These are phyloP conservation scores for Shargacucullia verbasci DNA, from an alignment of 2,888 invertebrate species.

Conservation along the genomic window DNA sequence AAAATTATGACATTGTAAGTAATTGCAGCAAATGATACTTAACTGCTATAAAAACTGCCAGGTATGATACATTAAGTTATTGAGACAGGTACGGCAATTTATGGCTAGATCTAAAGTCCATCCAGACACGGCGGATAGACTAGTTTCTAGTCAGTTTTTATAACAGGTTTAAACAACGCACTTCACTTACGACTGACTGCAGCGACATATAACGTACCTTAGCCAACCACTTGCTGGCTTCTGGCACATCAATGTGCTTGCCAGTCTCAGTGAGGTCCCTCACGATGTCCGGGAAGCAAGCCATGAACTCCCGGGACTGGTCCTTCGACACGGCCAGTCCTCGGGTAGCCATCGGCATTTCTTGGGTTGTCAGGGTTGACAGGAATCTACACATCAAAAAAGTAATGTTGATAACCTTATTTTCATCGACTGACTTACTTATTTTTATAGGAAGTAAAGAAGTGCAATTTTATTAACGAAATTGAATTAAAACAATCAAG, in stretches of 20 bases:
- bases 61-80: conserved; percentile 10
- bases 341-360: conserved; percentile 89
- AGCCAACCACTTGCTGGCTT: conserved; percentile 94
- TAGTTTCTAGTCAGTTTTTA: conserved; percentile 57
- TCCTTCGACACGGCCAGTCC: conserved; percentile 92
- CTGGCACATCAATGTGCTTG: conserved; percentile 93
- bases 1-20: background rate
- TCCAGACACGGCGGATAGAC: conserved; percentile 40
- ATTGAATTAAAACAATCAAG: background rate
- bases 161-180: conserved; percentile 54
- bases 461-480: background rate
- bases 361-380: conserved; percentile 90
- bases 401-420: conserved; percentile 46
- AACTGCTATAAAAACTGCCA: conserved; percentile 45
- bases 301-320: conserved; percentile 96
- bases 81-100: conserved; percentile 21
- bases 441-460: conserved; percentile 13
- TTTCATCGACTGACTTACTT: conserved; percentile 39
- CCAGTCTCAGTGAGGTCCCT: conserved; percentile 94
- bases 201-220: conserved; percentile 89
- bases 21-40: conserved; percentile 15
- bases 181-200: conserved; percentile 68
- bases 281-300: conserved; percentile 95
- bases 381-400: conserved; percentile 84
- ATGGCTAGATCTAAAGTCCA: conserved; percentile 49